These are phyloP conservation scores for Dicrostonyx torquatus DNA, from an alignment of 2,797 vertebrate genomes.

Conservation along the genomic window DNA sequence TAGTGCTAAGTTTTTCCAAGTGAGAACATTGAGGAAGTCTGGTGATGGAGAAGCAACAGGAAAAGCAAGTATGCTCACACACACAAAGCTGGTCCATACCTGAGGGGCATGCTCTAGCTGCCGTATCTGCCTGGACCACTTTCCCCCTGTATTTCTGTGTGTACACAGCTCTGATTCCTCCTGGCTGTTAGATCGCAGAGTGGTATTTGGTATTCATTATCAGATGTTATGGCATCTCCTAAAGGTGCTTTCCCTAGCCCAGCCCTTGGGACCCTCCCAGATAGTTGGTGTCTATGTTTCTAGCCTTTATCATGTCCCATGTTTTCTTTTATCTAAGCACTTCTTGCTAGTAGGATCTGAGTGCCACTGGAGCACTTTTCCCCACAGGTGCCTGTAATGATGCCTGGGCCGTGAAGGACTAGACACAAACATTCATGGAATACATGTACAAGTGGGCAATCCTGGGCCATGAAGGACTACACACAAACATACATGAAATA, in stretches of 20 bases:
- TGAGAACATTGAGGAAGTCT: neutral
- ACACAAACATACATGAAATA: neutral
- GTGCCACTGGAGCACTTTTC: neutral
- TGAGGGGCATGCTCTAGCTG: neutral
- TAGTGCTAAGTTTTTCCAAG: neutral
- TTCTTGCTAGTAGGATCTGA: neutral
- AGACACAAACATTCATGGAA: neutral
- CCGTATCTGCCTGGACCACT: neutral
- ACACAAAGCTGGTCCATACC: fast-evolving
- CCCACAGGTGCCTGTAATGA: neutral
- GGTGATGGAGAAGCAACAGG: neutral
- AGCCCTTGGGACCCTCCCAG: neutral
- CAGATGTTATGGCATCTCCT: neutral
- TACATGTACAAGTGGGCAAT: neutral
- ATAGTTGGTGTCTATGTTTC: neutral
- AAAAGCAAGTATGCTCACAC: neutral
- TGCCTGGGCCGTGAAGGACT: neutral
- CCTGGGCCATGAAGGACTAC: neutral
- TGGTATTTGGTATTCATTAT: neutral
- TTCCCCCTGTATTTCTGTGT: neutral
- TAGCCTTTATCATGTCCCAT: neutral
- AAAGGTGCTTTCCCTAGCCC: neutral
- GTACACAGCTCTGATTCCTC: neutral
- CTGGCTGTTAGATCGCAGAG: neutral
- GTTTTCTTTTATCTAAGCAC: neutral